These are phyloP conservation scores for Styela clava DNA, from an alignment of 23 tunicate species.

Conservation along the genomic window DNA sequence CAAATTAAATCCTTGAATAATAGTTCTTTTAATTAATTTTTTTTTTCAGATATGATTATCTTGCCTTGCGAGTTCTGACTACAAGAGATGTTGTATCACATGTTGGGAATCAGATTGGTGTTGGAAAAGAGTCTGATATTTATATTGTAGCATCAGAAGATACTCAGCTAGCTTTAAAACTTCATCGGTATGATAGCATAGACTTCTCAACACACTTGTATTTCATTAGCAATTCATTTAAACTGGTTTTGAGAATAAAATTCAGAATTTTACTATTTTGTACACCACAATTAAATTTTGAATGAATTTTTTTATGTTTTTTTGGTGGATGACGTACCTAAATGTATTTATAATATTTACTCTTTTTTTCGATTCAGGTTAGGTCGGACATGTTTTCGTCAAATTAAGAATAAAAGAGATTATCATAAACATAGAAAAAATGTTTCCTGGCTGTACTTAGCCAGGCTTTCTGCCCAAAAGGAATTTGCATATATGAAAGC, in stretches of 20 bases:
- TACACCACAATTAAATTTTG: no score
- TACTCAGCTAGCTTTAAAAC: slow-evolving; percentile 72
- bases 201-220: no score
- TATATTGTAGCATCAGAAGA: slow-evolving; percentile 67
- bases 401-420: slow-evolving; percentile 91
- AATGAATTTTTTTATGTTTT: no score
- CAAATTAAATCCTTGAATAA: no score
- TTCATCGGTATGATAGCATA: slow-evolving; percentile 91
- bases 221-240: no score
- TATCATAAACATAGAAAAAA: slow-evolving; percentile 64
- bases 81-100: slow-evolving; percentile 54
- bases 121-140: slow-evolving; percentile 98
- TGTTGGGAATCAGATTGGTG: slow-evolving; percentile 97
- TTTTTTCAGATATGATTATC: slow-evolving; percentile 76
- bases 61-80: slow-evolving; percentile 57
- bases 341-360: no score
- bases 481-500: slow-evolving; percentile 96
- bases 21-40: no score
- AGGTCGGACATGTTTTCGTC: slow-evolving; percentile 90
- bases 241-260: no score
- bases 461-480: slow-evolving; percentile 83
- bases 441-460: slow-evolving; percentile 83
- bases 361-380: no score
- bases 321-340: no score
- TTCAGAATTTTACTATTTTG: no score